These are phyloP conservation scores for Catagonus wagneri DNA, from an alignment of 2,113 vertebrate genomes.

Conservation along the genomic window DNA sequence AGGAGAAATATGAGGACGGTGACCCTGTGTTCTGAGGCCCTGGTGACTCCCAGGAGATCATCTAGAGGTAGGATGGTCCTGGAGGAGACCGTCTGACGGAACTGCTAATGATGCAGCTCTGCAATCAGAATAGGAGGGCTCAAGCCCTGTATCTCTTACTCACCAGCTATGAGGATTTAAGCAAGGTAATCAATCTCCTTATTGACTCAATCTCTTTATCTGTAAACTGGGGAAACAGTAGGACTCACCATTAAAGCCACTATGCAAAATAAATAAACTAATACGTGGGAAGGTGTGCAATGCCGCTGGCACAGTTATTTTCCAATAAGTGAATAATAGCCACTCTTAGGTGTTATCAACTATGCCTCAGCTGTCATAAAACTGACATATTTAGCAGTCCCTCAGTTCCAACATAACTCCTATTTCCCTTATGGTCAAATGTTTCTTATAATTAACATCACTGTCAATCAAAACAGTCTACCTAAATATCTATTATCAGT, in stretches of 20 bases:
- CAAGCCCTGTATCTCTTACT: background rate
- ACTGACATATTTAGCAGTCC: background rate
- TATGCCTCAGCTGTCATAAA: background rate
- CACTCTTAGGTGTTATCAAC: background rate
- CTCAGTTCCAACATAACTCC: background rate
- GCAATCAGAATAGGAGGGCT: background rate
- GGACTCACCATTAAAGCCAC: background rate
- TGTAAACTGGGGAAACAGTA: background rate
- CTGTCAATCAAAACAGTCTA: background rate
- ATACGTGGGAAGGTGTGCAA: background rate
- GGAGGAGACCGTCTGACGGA: background rate
- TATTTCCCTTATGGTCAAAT: slow-evolving; percentile 11
- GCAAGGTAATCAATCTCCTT: background rate
- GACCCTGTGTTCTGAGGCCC: background rate
- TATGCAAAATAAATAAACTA: background rate
- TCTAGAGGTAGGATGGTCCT: background rate
- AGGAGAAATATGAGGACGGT: background rate
- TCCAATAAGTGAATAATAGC: background rate
- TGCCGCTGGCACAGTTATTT: background rate
- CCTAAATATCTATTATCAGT: background rate
- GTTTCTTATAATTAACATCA: background rate
- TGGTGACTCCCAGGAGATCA: background rate
- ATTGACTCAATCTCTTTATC: background rate
- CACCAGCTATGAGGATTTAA: background rate
- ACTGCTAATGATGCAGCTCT: background rate